Evolutionary conservation across 2,888 invertebrate species (phyloP).

Genomic region (Auanema sp.): DNA sequence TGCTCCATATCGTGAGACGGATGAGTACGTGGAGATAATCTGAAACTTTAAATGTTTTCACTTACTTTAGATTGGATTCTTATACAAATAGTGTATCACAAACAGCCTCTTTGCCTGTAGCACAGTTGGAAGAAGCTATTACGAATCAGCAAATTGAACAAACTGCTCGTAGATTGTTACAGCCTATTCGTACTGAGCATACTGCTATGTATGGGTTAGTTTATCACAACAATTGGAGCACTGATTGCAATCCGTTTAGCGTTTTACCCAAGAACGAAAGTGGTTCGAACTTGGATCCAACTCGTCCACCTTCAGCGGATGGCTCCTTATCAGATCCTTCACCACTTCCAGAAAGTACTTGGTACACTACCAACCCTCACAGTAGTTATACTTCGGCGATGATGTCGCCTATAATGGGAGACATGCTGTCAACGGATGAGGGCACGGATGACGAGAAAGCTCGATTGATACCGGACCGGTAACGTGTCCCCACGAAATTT

Average conservation of each 20-base stretch:
- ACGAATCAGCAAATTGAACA: constrained; percentile 17
- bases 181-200: constrained; percentile 36
- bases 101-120: constrained; percentile 10
- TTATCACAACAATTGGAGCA: too few relatives aligned
- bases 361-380: constrained; percentile 34
- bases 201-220: constrained; percentile 36
- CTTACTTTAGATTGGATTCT: constrained; percentile 8
- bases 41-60: background rate
- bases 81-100: constrained; percentile 16
- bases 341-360: constrained; percentile 28
- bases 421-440: constrained; percentile 42
- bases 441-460: constrained; percentile 42
- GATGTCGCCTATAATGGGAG: constrained; percentile 59
- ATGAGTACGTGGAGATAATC: background rate
- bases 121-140: constrained; percentile 13
- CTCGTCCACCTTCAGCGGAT: constrained; percentile 42
- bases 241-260: background rate
- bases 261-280: constrained; percentile 1
- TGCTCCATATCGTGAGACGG: constrained; percentile 8
- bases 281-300: constrained; percentile 26
- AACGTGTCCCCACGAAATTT: background rate
- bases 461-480: constrained; percentile 39
- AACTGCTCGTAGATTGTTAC: constrained; percentile 31
- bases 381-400: constrained; percentile 60
- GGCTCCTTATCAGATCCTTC: constrained; percentile 35